Percentiles rank a stretch among this genome's conserved stretches.
phyloP scores from a whole-genome alignment of 1,140 invertebrate species.

The Babylonia areolata region DNA sequence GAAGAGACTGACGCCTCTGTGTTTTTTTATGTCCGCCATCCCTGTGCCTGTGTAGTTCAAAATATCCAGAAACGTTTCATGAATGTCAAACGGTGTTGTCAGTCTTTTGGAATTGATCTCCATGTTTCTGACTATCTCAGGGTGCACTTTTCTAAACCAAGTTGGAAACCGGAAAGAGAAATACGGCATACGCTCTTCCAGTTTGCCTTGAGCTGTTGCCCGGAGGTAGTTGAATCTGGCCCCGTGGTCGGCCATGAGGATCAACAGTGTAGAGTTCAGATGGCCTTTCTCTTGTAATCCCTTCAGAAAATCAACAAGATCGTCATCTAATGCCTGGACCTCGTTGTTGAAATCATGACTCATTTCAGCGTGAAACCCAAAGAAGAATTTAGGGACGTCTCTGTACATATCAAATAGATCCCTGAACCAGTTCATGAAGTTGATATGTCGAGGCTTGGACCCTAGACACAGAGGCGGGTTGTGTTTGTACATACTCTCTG shows the following conservation, averaged over 20 bases:
- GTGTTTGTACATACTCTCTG: constrained; percentile 73
- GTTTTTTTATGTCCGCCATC: constrained; percentile 76
- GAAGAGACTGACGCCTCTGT: constrained; percentile 83
- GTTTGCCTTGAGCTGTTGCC: constrained; percentile 86
- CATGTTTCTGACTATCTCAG: constrained; percentile 82
- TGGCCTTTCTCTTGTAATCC: constrained; percentile 82
- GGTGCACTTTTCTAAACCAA: constrained; percentile 82
- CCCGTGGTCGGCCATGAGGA: constrained; percentile 95
- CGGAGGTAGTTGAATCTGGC: constrained; percentile 88
- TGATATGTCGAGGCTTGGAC: constrained; percentile 83
- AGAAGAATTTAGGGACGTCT: constrained; percentile 86
- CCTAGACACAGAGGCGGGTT: constrained; percentile 82
- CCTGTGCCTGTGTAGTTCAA: constrained; percentile 80
- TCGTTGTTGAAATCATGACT: constrained; percentile 86
- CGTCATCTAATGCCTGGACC: constrained; percentile 82
- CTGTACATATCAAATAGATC: constrained; percentile 81
- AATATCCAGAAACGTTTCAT: constrained; percentile 73
- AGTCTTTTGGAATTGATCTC: constrained; percentile 79
- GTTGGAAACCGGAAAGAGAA: constrained; percentile 86
- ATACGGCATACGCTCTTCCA: constrained; percentile 93
- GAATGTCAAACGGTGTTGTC: constrained; percentile 76
- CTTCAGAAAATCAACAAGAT: constrained; percentile 82
- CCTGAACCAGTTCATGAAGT: constrained; percentile 82
- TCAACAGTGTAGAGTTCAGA: constrained; percentile 80
- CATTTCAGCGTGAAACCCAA: constrained; percentile 90